A percentile compares a stretch with the other conserved stretches of the same genome.
These are phyloP conservation scores for Trachythela sp. DNA, from an alignment of 64 coral and sea anemone species.

Conservation along the genomic window DNA sequence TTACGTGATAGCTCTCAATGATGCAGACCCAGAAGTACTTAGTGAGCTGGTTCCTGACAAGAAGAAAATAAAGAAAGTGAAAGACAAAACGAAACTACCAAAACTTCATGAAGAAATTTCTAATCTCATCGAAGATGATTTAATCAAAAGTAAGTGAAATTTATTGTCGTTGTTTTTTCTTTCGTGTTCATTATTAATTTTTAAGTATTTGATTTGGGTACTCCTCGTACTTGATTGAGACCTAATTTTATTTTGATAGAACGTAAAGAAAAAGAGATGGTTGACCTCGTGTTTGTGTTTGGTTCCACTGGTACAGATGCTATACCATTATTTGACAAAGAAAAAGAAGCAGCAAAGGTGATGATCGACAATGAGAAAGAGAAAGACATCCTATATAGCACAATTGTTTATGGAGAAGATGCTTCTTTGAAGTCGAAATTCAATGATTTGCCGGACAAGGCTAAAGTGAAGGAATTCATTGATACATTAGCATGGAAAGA, in stretches of 20 bases:
- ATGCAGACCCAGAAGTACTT: background rate
- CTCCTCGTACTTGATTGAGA: conserved; percentile 49
- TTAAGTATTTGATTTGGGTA: no score
- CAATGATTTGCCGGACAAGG: background rate
- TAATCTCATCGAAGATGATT: background rate
- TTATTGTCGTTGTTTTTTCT: no score
- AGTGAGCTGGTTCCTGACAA: background rate
- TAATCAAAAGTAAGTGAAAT: background rate
- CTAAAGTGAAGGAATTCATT: conserved; percentile 1
- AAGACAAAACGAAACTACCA: background rate
- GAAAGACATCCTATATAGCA: conserved; percentile 64
- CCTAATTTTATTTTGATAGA: conserved; percentile 28
- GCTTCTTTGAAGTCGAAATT: conserved; percentile 21
- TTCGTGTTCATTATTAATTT: no score
- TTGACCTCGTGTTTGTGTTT: background rate
- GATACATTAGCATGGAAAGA: background rate
- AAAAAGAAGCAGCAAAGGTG: conserved; percentile 60
- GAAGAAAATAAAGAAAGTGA: background rate
- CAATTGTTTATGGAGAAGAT: conserved; percentile 66
- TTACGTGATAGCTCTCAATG: background rate
- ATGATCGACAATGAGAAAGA: conserved; percentile 69
- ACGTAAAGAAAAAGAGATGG: conserved; percentile 46
- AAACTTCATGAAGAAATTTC: background rate
- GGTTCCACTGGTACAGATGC: conserved; percentile 1
- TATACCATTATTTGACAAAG: background rate